Evolutionary conservation across 2,888 invertebrate genomes (phyloP).

Genomic region (Thereva unica): DNA sequence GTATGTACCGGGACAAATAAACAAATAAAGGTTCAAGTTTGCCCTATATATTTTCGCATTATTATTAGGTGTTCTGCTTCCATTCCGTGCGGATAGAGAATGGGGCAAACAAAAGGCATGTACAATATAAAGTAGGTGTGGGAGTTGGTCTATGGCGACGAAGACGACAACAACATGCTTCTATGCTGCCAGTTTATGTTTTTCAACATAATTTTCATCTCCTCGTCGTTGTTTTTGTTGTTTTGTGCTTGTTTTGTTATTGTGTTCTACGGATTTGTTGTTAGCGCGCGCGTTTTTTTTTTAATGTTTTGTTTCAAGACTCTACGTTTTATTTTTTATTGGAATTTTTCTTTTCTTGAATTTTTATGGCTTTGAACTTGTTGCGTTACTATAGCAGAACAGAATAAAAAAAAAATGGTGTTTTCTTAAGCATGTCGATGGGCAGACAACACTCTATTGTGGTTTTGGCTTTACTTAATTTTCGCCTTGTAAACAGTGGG

Average conservation of each 20-base stretch:
- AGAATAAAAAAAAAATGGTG: no score
- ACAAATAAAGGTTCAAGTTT: slow-evolving; percentile 18
- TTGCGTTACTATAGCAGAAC: not conserved
- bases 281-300: no score
- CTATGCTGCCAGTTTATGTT: slow-evolving; percentile 28
- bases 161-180: slow-evolving; percentile 2
- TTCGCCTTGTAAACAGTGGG: no score
- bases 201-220: slow-evolving; percentile 8
- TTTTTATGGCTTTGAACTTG: slow-evolving; percentile 31
- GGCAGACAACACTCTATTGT: no score
- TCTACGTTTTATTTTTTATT: slow-evolving; percentile 15
- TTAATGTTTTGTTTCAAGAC: no score
- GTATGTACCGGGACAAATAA: slow-evolving; percentile 11
- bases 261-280: not conserved
- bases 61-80: slow-evolving; percentile 21
- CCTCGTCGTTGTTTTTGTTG: slow-evolving; percentile 19
- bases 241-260: slow-evolving; percentile 18
- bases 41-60: slow-evolving; percentile 27
- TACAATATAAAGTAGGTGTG: slow-evolving; percentile 13
- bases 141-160: no score
- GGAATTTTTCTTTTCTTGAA: slow-evolving; percentile 12
- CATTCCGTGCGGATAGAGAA: slow-evolving; percentile 11
- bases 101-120: not conserved
- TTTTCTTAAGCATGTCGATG: no score
- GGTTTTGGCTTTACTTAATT: no score